A percentile compares a stretch with the other conserved stretches of the same genome.
Evolutionary conservation across 92 coral and sea anemone genomes (phyloP).

Genomic region (Pocillopora meandrina): DNA sequence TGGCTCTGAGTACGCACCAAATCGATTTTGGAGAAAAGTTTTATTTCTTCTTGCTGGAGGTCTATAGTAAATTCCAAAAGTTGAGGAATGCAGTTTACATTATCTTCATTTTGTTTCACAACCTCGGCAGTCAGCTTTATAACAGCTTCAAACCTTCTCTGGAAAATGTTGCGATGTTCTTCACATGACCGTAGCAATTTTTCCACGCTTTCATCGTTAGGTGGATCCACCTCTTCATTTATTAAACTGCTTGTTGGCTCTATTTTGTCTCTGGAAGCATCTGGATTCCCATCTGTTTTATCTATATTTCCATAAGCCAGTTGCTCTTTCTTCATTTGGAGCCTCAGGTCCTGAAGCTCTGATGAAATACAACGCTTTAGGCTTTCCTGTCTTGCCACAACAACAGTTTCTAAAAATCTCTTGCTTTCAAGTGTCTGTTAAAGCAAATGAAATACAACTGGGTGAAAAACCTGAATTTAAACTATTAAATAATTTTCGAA

Average conservation of each 20-base stretch:
- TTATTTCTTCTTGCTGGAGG: slow-evolving; percentile 61
- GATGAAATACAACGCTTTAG: slow-evolving; percentile 66
- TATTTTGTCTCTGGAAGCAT: background rate
- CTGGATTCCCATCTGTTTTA: background rate
- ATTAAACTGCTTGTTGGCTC: background rate
- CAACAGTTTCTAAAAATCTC: slow-evolving; percentile 64
- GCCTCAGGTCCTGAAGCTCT: slow-evolving; percentile 66
- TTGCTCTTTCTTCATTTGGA: slow-evolving; percentile 50
- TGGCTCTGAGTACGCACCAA: no score
- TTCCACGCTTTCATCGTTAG: slow-evolving; percentile 37
- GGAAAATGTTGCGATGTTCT: slow-evolving; percentile 52
- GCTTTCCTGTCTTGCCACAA: slow-evolving; percentile 75
- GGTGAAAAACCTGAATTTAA: background rate
- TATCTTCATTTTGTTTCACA: slow-evolving; percentile 69
- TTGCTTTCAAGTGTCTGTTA: slow-evolving; percentile 65
- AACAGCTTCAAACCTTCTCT: slow-evolving; percentile 53
- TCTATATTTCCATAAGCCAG: slow-evolving; percentile 43
- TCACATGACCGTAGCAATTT: slow-evolving; percentile 54
- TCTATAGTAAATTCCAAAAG: slow-evolving; percentile 73
- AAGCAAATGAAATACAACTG: no score
- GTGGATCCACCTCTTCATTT: background rate
- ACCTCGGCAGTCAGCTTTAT: slow-evolving; percentile 81
- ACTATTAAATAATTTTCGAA: background rate
- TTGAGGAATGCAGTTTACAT: slow-evolving; percentile 55
- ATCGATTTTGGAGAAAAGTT: background rate